Conservation (phyloP, 2,113 vertebrate species). For the Daubentonia madagascariensis region DNA sequence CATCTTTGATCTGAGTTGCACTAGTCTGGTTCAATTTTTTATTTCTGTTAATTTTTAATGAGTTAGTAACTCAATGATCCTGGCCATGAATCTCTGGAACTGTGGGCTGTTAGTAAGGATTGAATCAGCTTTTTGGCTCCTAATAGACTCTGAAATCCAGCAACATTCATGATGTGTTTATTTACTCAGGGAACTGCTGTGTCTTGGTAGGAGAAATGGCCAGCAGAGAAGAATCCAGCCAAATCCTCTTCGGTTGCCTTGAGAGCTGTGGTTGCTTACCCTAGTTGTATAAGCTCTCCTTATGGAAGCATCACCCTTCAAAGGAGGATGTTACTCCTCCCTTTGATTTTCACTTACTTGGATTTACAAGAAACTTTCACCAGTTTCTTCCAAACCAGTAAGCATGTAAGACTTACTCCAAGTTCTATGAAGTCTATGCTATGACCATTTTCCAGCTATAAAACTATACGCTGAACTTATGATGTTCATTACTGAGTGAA, state of each 20-base stretch:
- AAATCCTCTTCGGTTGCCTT: not conserved
- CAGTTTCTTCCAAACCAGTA: not conserved
- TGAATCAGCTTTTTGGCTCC: slow-evolving; percentile 2
- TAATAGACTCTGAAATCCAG: not conserved
- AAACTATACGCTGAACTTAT: not conserved
- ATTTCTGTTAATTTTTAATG: slow-evolving; percentile 54
- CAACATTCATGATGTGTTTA: not conserved
- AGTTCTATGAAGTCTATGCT: not conserved
- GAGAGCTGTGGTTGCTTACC: not conserved
- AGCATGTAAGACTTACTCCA: not conserved
- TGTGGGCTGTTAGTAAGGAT: not conserved
- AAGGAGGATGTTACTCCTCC: not conserved
- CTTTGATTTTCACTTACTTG: not conserved
- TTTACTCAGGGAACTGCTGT: not conserved
- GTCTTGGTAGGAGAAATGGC: not conserved
- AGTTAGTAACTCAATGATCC: slow-evolving; percentile 35
- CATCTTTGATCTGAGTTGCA: not conserved
- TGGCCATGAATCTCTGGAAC: not conserved
- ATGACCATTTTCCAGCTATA: not conserved
- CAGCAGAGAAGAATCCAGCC: not conserved
- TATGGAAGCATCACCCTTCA: not conserved
- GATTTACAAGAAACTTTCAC: not conserved
- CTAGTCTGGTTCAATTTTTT: slow-evolving; percentile 30
- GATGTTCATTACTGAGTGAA: not conserved
- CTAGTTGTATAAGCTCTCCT: not conserved